These are phyloP conservation scores for Drosophila subobscura DNA, from an alignment of 1,140 invertebrate species.

Conservation along the genomic window DNA sequence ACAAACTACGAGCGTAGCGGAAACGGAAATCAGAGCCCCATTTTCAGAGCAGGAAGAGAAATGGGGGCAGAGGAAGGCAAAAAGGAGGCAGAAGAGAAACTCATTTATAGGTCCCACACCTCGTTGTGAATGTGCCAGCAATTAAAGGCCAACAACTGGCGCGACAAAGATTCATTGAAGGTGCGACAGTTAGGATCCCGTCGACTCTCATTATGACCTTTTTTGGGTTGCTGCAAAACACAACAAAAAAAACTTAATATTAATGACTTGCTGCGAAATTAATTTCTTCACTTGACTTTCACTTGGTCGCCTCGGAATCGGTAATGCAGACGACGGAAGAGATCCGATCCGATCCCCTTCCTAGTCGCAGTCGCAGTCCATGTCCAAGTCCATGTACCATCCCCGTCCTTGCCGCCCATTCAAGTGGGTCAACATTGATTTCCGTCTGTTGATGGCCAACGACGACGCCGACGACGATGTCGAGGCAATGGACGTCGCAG, in stretches of 20 bases:
- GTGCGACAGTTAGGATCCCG: constrained; percentile 31
- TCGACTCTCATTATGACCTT: constrained; percentile 65
- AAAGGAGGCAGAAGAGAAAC: neutral
- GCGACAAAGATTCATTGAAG: constrained; percentile 18
- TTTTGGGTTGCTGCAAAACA: constrained; percentile 53
- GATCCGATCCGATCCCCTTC: constrained; percentile 32
- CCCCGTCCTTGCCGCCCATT: constrained; percentile 47
- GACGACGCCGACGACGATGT: constrained; percentile 31
- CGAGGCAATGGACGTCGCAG: constrained; percentile 44
- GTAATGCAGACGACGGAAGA: constrained; percentile 8
- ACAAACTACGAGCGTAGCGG: constrained; percentile 31
- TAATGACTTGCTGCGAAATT: constrained; percentile 78
- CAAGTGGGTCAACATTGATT: constrained; percentile 79
- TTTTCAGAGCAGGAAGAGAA: constrained; percentile 39
- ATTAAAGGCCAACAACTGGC: constrained; percentile 47
- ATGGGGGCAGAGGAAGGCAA: neutral
- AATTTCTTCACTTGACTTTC: constrained; percentile 75
- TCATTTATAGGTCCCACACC: neutral
- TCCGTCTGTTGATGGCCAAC: constrained; percentile 62
- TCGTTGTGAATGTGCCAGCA: constrained; percentile 41
- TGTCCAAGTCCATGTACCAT: neutral
- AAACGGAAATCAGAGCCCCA: constrained; percentile 63
- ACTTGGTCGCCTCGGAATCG: constrained; percentile 27
- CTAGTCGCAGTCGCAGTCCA: constrained; percentile 7
- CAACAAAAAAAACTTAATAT: constrained; percentile 62